Percentiles rank a stretch among this genome's conserved stretches.
phyloP scores from a whole-genome alignment of 2,888 invertebrate species.

The Agonopterix subpropinquella region DNA sequence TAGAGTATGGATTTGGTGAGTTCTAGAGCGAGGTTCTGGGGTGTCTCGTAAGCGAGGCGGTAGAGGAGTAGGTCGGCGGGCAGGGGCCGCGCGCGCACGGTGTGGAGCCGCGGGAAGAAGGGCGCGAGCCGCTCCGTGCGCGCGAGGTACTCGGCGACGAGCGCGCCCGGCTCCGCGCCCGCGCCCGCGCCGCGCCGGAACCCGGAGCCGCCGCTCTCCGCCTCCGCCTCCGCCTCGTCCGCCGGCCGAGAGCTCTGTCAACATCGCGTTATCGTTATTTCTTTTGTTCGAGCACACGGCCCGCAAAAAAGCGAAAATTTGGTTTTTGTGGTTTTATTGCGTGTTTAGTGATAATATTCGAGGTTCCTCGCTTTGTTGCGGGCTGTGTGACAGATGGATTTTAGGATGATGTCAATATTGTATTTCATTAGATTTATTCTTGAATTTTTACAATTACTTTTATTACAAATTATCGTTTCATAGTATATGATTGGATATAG shows the following conservation, averaged over 20 bases:
- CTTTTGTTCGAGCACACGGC: too few species aligned
- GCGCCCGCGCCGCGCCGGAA: background rate
- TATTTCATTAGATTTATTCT: too few species aligned
- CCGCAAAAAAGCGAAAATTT: too few species aligned
- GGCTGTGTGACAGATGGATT: too few species aligned
- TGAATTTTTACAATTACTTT: too few species aligned
- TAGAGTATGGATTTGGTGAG: slow-evolving; percentile 44
- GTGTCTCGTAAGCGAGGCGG: slow-evolving; percentile 41
- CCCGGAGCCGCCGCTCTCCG: slow-evolving; percentile 6
- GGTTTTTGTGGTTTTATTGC: too few species aligned
- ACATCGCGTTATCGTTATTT: slow-evolving; percentile 7
- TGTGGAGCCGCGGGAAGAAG: slow-evolving; percentile 28
- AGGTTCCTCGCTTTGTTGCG: too few species aligned
- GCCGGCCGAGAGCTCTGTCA: slow-evolving; percentile 16
- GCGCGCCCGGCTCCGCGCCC: slow-evolving; percentile 17
- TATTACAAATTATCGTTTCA: too few species aligned
- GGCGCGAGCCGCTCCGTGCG: slow-evolving; percentile 52
- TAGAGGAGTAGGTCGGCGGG: slow-evolving; percentile 15
- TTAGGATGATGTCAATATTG: too few species aligned
- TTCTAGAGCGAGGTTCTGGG: slow-evolving; percentile 50
- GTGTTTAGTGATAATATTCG: too few species aligned
- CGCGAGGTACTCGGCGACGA: slow-evolving; percentile 55
- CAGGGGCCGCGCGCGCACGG: slow-evolving; percentile 12
- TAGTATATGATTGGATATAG: too few species aligned
- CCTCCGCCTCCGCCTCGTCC: slow-evolving; percentile 11